These are phyloP conservation scores for Archilochus colubris DNA, from an alignment of 2,113 vertebrate species.

Conservation along the genomic window DNA sequence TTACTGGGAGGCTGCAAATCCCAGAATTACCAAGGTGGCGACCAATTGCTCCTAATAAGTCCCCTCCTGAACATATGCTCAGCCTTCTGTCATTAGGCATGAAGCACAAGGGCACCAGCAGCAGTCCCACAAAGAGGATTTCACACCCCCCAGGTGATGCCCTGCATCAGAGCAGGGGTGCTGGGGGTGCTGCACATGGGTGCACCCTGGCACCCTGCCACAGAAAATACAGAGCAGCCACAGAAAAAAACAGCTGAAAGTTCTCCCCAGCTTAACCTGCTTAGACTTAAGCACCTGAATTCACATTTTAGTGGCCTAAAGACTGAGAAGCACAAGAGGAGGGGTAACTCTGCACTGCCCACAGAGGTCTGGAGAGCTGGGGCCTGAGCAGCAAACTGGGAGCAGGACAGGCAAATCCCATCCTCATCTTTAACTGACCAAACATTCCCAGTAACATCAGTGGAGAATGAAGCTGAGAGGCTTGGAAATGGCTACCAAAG, in stretches of 20 bases:
- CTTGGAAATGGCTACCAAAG: background rate
- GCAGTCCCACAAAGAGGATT: background rate
- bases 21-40: background rate
- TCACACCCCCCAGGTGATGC: background rate
- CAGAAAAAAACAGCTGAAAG: background rate
- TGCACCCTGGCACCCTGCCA: background rate
- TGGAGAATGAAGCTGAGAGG: accelerated
- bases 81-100: background rate
- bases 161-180: background rate
- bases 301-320: background rate
- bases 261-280: background rate
- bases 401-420: background rate
- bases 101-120: background rate
- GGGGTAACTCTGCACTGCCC: background rate
- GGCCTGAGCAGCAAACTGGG: background rate
- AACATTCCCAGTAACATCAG: background rate
- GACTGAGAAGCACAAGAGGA: background rate
- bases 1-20: background rate
- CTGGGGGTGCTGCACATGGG: background rate
- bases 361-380: background rate
- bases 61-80: background rate
- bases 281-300: background rate
- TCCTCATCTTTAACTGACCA: background rate
- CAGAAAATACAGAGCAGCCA: background rate
- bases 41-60: background rate